A percentile compares a stretch with the other conserved stretches of the same genome.
Conservation (phyloP, 2,888 invertebrate genomes). For the Empis livida region DNA sequence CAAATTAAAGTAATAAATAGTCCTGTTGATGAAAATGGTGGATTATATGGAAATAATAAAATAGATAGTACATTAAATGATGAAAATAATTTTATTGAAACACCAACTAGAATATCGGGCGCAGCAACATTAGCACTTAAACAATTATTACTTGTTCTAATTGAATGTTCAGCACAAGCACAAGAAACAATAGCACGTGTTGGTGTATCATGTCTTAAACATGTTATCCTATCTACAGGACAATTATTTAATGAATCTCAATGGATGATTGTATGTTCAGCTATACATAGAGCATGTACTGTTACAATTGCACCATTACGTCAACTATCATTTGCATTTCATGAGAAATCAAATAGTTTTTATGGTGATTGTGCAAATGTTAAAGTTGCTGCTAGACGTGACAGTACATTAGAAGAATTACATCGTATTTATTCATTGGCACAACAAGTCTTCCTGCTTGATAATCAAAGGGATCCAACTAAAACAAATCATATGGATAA, state of each 20-base stretch:
- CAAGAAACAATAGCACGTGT: conserved; percentile 81
- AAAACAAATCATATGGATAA: conserved; percentile 24
- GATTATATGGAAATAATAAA: neutral
- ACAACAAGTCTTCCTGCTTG: conserved; percentile 71
- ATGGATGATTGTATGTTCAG: conserved; percentile 76
- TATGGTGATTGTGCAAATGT: conserved; percentile 87
- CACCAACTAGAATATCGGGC: conserved; percentile 40
- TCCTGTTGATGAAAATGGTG: conserved; percentile 16
- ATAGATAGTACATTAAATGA: conserved; percentile 26
- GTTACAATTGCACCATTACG: conserved; percentile 79
- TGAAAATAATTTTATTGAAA: conserved; percentile 35
- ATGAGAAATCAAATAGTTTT: conserved; percentile 84
- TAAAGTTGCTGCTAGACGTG: conserved; percentile 83
- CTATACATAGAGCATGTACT: conserved; percentile 69
- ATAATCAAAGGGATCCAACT: conserved; percentile 34
- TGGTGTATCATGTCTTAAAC: conserved; percentile 83
- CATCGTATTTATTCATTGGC: conserved; percentile 76
- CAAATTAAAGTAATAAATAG: conserved; percentile 32
- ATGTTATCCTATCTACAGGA: conserved; percentile 71
- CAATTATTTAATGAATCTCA: conserved; percentile 67
- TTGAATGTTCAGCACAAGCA: conserved; percentile 83
- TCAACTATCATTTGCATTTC: conserved; percentile 80
- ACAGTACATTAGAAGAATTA: conserved; percentile 73
- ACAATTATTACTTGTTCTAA: conserved; percentile 70
- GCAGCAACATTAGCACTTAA: conserved; percentile 69